phyloP scores from a whole-genome alignment of 2,888 invertebrate genomes.

The Hyalella azteca region DNA sequence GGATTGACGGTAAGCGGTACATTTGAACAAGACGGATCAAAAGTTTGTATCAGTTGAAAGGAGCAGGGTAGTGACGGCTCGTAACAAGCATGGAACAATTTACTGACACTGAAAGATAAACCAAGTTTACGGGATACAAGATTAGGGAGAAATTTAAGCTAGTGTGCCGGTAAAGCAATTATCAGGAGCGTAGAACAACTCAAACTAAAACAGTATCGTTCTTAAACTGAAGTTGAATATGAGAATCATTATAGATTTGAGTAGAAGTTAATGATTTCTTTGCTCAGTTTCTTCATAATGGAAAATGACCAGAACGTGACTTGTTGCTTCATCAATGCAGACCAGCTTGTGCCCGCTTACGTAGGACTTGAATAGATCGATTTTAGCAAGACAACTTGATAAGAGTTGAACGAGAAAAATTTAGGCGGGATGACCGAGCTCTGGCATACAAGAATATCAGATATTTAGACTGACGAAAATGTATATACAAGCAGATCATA shows the following conservation, averaged over 20 bases:
- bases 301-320: too few relatives aligned
- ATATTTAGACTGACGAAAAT: not conserved
- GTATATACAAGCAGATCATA: not conserved
- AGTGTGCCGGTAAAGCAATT: too few relatives aligned
- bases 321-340: too few relatives aligned
- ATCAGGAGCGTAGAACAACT: too few relatives aligned
- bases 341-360: too few relatives aligned
- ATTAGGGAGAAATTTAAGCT: not conserved
- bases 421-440: not conserved
- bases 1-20: not conserved
- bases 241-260: too few relatives aligned
- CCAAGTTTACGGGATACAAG: constrained; percentile 9
- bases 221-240: too few relatives aligned
- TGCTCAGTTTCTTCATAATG: too few relatives aligned
- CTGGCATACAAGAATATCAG: too few relatives aligned
- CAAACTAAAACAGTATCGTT: too few relatives aligned
- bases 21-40: not conserved
- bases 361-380: too few relatives aligned
- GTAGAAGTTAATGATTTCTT: too few relatives aligned
- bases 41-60: not conserved
- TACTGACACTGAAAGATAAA: constrained; percentile 28
- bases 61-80: not conserved
- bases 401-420: not conserved
- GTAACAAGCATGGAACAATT: constrained; percentile 12
- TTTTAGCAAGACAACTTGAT: not conserved